Base-by-base conservation (phyloP, 2,888 invertebrate species). In the Apomyelois bistriatella region DNA sequence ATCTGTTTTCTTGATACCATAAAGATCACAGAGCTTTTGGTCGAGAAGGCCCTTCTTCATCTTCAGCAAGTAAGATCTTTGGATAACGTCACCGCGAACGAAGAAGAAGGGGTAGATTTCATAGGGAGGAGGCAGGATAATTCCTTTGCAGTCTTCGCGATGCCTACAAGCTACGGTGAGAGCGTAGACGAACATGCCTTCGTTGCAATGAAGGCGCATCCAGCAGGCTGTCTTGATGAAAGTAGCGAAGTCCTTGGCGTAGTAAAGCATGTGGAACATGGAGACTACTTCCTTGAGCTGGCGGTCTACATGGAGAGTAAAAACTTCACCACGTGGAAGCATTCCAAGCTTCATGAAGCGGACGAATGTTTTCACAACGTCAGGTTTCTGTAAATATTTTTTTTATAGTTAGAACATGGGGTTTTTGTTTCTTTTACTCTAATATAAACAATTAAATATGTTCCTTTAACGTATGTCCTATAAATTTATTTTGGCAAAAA, bases 91-190 rank as follows among this genome's bases (percentile, higher is more conserved):
- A 16, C 91, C 86, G 66, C 93, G 93, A 59, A 94, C 93, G 79
- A 93, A 95, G 74, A 91, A 92, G 83, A 93, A 92, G 0, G 95
- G 95, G 59, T 92, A 88, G 62, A 92, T 87, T 75, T 93, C 92
- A 64, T 92, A 92, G 1, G 90, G 86, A 56, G 92, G 91, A 41
- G 92, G 92, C 30, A 92, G 72, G 28, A 90, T 79, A 52, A 92
- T 79, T 30, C 88, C 88, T 58, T 71, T 85, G 76, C 85, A 87
- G 70, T 91, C 91, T 8, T 83, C 79, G 48, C 91, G 86, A 64
- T 92, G 92, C 64, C 90, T 82, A 59, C 88, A 80, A 36, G 92
- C 91, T 5, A 91, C 85, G 56, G 87, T 90, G 15, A 92, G 76
- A 49, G 91, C 91, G 64, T 92, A 92, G 8, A 91, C 87, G 60